Conservation (phyloP, 2,888 invertebrate species). For the Gerris lacustris region DNA sequence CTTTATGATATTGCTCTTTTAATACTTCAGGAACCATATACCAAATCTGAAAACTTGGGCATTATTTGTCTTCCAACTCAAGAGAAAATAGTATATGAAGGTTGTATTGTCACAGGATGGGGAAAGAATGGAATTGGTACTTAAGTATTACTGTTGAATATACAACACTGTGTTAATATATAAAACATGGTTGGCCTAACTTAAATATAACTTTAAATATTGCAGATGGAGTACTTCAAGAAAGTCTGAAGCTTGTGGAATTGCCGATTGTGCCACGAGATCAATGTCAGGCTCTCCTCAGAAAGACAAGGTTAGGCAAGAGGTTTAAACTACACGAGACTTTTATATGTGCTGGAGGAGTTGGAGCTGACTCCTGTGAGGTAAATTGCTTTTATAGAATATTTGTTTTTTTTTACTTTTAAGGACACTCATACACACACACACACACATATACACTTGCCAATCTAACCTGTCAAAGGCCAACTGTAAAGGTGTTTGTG, state of each 20-base stretch:
- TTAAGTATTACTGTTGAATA: not conserved
- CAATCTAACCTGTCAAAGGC: no score
- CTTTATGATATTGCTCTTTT: no score
- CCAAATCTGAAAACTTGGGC: no score
- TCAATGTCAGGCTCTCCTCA: conserved; percentile 1
- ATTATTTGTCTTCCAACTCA: no score
- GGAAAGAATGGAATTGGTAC: conserved; percentile 9
- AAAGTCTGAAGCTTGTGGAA: conserved; percentile 10
- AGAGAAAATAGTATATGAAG: no score
- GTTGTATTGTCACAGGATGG: no score
- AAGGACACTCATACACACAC: no score
- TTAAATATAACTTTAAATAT: not conserved
- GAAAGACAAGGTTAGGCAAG: conserved; percentile 18
- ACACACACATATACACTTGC: no score
- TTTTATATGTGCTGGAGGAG: conserved; percentile 24
- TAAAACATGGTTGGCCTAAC: not conserved
- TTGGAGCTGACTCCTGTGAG: not conserved
- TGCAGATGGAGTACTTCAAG: conserved; percentile 11
- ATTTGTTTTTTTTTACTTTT: no score
- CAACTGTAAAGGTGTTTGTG: no score
- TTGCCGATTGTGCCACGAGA: conserved; percentile 7
- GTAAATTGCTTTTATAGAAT: not conserved
- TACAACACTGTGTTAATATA: not conserved
- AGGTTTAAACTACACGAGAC: conserved; percentile 20
- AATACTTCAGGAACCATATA: no score